phyloP scores from a whole-genome alignment of 53 echinoderm and acorn worm genomes.

The Temnopleurus reevesii region DNA sequence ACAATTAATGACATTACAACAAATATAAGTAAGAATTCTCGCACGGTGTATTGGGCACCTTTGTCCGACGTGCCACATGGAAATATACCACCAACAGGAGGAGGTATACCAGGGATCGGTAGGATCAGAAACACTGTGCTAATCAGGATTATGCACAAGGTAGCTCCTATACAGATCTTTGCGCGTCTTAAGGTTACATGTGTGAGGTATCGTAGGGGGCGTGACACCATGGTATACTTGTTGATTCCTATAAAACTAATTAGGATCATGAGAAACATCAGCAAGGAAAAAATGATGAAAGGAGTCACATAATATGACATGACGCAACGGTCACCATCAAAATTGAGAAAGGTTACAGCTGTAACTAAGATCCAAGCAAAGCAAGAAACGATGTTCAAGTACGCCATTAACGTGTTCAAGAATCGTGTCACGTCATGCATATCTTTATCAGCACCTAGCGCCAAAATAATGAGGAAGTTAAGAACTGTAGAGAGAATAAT shows the following conservation, averaged over 20 bases:
- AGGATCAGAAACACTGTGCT: background rate
- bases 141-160: background rate
- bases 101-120: background rate
- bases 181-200: background rate
- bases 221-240: conserved; percentile 41
- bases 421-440: conserved; percentile 42
- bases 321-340: background rate
- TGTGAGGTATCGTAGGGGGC: conserved; percentile 1
- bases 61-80: background rate
- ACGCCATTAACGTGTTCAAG: background rate
- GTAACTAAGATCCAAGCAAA: background rate
- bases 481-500: background rate
- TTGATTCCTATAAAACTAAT: conserved; percentile 26
- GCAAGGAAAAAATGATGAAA: background rate
- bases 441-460: background rate
- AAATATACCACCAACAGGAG: background rate
- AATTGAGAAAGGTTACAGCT: background rate
- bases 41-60: too few relatives aligned
- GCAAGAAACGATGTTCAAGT: conserved; percentile 2
- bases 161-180: background rate
- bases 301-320: background rate
- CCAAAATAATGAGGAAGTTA: background rate
- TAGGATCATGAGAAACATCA: conserved; percentile 12
- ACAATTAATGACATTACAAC: background rate
- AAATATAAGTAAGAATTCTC: background rate